Evolutionary conservation across 2,797 vertebrate species (phyloP).

Genomic region (Uromys caudimaculatus): DNA sequence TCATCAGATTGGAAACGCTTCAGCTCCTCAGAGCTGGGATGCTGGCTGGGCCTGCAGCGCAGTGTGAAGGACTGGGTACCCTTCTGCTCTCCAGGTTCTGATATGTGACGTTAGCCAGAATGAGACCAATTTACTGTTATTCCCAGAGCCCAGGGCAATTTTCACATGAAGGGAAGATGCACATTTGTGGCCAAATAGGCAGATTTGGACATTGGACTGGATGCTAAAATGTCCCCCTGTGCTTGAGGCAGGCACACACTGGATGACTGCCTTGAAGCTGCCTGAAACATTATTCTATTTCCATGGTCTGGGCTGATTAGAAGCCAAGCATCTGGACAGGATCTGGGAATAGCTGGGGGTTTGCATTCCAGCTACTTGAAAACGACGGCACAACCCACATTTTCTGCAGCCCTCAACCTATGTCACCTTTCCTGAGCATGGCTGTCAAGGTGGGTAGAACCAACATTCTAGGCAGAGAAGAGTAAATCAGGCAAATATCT

Average conservation of each 20-base stretch:
- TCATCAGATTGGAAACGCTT: background rate
- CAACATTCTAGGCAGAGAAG: background rate
- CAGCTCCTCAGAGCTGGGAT: background rate
- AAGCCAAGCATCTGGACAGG: conserved; percentile 9
- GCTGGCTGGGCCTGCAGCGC: background rate
- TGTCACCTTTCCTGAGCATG: background rate
- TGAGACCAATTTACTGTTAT: conserved; percentile 52
- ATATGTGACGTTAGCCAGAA: conserved; percentile 59
- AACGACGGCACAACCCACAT: background rate
- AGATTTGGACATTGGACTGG: background rate
- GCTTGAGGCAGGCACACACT: rapidly evolving
- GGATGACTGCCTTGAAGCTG: background rate
- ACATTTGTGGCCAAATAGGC: conserved; percentile 24
- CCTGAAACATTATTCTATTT: background rate
- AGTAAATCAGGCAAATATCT: background rate
- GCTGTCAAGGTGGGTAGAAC: background rate
- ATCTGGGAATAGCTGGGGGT: background rate
- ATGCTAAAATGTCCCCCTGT: conserved; percentile 29
- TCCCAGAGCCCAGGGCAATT: conserved; percentile 57
- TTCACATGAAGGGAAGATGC: conserved; percentile 52
- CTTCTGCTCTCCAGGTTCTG: background rate
- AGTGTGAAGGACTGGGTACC: background rate
- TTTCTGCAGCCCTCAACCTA: background rate
- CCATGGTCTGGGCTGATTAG: background rate
- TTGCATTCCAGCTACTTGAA: background rate